Percentiles rank a stretch among this genome's conserved stretches.
Evolutionary conservation across 2,113 vertebrate species (phyloP).

Genomic region (Stegastes partitus): DNA sequence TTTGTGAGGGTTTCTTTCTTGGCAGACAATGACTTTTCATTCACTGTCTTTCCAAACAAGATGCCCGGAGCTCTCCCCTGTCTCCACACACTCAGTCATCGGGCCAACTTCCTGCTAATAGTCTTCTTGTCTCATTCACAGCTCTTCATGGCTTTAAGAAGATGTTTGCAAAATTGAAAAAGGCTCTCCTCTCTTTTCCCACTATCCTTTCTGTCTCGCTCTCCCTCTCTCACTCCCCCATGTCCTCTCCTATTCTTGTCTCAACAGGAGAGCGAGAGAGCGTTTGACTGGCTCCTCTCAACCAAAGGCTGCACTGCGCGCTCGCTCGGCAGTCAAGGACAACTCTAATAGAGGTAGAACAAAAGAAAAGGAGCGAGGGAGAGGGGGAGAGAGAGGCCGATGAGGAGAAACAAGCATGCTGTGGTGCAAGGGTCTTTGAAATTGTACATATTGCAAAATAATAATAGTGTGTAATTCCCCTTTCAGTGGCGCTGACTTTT

Average conservation of each 20-base stretch:
- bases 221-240: conserved; percentile 22
- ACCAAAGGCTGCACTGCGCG: conserved; percentile 63
- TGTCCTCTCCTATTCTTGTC: conserved; percentile 69
- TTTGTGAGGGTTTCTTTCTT: conserved; percentile 45
- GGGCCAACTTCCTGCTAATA: conserved; percentile 64
- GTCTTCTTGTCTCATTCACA: conserved; percentile 59
- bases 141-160: conserved; percentile 41
- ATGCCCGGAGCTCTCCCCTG: conserved; percentile 51
- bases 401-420: conserved; percentile 55
- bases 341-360: conserved; percentile 77
- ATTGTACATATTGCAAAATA: conserved; percentile 58
- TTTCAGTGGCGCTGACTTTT: conserved; percentile 41
- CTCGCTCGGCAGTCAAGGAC: conserved; percentile 77
- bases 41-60: conserved; percentile 62
- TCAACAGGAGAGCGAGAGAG: conserved; percentile 66
- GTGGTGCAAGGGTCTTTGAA: conserved; percentile 63
- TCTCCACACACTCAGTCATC: conserved; percentile 75
- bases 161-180: conserved; percentile 58
- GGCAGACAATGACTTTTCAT: conserved; percentile 61
- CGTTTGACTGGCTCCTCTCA: conserved; percentile 73
- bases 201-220: conserved; percentile 11
- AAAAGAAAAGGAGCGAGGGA: conserved; percentile 65
- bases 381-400: conserved; percentile 19
- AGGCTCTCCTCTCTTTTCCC: conserved; percentile 28
- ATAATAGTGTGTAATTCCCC: conserved; percentile 53